Evolutionary conservation across 2,113 vertebrate species (phyloP).

Genomic region (Psephotus haematonotus): DNA sequence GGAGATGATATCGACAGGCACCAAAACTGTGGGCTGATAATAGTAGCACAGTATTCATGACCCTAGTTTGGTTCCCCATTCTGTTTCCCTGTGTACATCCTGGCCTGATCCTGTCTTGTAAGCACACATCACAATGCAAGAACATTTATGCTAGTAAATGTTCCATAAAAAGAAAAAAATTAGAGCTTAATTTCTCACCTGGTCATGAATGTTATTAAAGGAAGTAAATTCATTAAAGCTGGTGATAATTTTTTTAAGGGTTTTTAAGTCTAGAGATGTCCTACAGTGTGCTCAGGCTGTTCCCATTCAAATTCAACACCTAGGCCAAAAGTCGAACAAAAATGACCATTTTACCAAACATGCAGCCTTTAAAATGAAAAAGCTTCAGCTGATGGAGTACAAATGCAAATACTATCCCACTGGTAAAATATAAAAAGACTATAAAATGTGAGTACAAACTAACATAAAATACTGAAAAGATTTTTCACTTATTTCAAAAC

Average conservation of each 20-base stretch:
- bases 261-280: constrained; percentile 75
- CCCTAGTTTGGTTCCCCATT: background rate
- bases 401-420: background rate
- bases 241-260: constrained; percentile 77
- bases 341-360: background rate
- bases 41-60: background rate
- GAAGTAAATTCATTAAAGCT: constrained; percentile 83
- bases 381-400: background rate
- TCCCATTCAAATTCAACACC: constrained; percentile 85
- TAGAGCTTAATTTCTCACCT: constrained; percentile 72
- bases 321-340: constrained; percentile 22
- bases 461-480: background rate
- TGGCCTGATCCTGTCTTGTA: background rate
- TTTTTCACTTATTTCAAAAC: background rate
- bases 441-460: background rate
- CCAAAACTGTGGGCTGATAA: background rate
- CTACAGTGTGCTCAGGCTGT: constrained; percentile 79
- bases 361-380: background rate
- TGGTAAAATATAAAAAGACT: background rate
- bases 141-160: background rate
- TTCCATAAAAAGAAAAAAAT: background rate
- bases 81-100: background rate
- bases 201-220: constrained; percentile 80
- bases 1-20: background rate
- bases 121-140: background rate